These are phyloP conservation scores for Cantharis nigra DNA, from an alignment of 2,888 invertebrate species.

Conservation along the genomic window DNA sequence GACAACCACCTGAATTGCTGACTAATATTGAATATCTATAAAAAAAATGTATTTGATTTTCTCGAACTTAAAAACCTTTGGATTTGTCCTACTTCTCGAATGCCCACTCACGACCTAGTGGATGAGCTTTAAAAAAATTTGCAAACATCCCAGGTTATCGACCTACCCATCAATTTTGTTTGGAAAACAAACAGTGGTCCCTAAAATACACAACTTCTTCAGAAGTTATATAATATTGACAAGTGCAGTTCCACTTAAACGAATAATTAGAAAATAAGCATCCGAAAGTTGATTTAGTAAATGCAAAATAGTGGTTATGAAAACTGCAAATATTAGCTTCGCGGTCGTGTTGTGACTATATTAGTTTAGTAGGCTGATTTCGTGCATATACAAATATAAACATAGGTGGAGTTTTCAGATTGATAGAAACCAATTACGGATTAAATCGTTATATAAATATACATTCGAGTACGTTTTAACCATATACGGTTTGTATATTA, in stretches of 20 bases:
- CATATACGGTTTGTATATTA: not conserved
- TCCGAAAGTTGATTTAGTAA: slow-evolving; percentile 1
- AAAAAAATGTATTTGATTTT: too few relatives aligned
- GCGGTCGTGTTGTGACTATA: slow-evolving; percentile 4
- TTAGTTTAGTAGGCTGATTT: slow-evolving; percentile 6
- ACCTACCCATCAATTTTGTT: not conserved
- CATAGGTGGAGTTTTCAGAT: not conserved
- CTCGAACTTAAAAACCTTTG: not conserved
- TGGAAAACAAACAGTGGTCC: not conserved
- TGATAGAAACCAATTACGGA: not conserved
- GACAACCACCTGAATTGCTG: too few relatives aligned
- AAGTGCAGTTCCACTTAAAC: not conserved
- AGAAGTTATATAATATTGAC: not conserved
- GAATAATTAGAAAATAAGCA: not conserved
- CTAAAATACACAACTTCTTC: not conserved
- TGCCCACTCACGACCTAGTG: not conserved
- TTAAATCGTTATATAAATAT: not conserved
- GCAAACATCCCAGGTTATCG: not conserved
- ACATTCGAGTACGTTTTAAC: not conserved
- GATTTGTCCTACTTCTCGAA: not conserved
- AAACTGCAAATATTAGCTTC: slow-evolving; percentile 17
- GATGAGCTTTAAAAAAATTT: not conserved
- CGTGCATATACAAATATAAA: slow-evolving; percentile 7
- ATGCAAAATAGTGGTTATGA: slow-evolving; percentile 17
- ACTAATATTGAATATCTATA: too few relatives aligned